Percentiles rank a stretch among this genome's conserved stretches.
Evolutionary conservation across 2,888 invertebrate species (phyloP).

Genomic region (Dryobota labecula): DNA sequence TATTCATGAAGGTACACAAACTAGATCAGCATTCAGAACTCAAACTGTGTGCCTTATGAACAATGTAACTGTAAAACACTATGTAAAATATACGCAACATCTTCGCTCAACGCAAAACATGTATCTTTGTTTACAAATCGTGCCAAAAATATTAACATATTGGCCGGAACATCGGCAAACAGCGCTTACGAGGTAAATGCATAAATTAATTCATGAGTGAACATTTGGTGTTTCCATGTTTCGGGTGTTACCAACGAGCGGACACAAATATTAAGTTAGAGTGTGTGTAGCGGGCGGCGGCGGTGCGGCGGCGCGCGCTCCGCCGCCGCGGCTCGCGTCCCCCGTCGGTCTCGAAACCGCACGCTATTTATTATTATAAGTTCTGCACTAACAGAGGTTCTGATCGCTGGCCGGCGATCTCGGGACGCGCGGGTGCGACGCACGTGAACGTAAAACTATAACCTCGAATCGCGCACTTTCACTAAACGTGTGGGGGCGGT

Average conservation of each 20-base stretch:
- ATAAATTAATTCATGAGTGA: conserved; percentile 63
- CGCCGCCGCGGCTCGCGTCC: conserved; percentile 78
- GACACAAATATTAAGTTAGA: conserved; percentile 88
- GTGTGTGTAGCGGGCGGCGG: conserved; percentile 77
- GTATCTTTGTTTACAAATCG: conserved; percentile 73
- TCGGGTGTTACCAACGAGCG: conserved; percentile 84
- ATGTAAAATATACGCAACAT: conserved; percentile 83
- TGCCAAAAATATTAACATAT: conserved; percentile 81
- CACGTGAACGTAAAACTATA: conserved; percentile 90
- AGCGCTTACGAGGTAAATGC: conserved; percentile 79
- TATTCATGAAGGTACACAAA: conserved; percentile 71
- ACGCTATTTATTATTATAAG: conserved; percentile 89
- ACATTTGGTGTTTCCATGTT: conserved; percentile 86
- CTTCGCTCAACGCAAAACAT: conserved; percentile 76
- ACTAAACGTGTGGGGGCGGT: conserved; percentile 85
- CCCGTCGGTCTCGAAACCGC: conserved; percentile 84
- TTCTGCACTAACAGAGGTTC: conserved; percentile 89
- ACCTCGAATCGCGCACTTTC: conserved; percentile 89
- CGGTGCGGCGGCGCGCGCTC: conserved; percentile 74
- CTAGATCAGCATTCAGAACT: conserved; percentile 82
- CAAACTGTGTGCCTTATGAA: conserved; percentile 79
- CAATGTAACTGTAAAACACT: conserved; percentile 80
- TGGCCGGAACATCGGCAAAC: conserved; percentile 87
- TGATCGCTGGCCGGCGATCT: conserved; percentile 83
- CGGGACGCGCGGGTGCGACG: conserved; percentile 84